A percentile compares a stretch with the other conserved stretches of the same genome.
These are phyloP conservation scores for Hyalella azteca DNA, from an alignment of 2,888 invertebrate genomes.

Conservation along the genomic window DNA sequence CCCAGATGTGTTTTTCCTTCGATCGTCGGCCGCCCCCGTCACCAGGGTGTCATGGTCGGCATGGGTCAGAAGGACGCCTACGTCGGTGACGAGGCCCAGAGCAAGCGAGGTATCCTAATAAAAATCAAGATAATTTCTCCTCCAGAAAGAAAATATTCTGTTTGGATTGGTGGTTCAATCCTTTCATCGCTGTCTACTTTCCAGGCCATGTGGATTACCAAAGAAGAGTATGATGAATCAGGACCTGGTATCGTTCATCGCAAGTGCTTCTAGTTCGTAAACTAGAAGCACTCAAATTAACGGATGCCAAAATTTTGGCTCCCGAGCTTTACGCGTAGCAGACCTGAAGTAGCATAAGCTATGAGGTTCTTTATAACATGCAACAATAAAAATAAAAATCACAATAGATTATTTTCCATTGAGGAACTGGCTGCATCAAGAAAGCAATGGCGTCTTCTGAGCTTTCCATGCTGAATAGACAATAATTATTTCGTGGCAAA, in stretches of 20 bases:
- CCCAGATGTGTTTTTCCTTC: constrained; percentile 53
- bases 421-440: too few relatives aligned
- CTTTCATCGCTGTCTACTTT: constrained; percentile 64
- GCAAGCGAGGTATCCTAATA: constrained; percentile 70
- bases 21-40: constrained; percentile 65
- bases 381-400: too few relatives aligned
- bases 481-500: too few relatives aligned
- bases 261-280: constrained; percentile 59
- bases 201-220: constrained; percentile 59
- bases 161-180: constrained; percentile 63
- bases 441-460: too few relatives aligned
- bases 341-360: too few relatives aligned
- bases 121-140: constrained; percentile 61
- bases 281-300: too few relatives aligned
- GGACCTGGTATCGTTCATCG: constrained; percentile 60
- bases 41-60: constrained; percentile 68
- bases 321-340: too few relatives aligned
- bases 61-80: constrained; percentile 82
- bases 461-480: too few relatives aligned
- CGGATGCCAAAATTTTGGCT: too few relatives aligned
- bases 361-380: too few relatives aligned
- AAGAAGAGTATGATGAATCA: constrained; percentile 59
- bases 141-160: constrained; percentile 61
- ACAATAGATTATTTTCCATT: too few relatives aligned
- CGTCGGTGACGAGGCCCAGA: constrained; percentile 95